Percentiles rank a stretch among this genome's conserved stretches.
phyloP scores from a whole-genome alignment of 2,113 vertebrate genomes.

The Coracopsis vasa region DNA sequence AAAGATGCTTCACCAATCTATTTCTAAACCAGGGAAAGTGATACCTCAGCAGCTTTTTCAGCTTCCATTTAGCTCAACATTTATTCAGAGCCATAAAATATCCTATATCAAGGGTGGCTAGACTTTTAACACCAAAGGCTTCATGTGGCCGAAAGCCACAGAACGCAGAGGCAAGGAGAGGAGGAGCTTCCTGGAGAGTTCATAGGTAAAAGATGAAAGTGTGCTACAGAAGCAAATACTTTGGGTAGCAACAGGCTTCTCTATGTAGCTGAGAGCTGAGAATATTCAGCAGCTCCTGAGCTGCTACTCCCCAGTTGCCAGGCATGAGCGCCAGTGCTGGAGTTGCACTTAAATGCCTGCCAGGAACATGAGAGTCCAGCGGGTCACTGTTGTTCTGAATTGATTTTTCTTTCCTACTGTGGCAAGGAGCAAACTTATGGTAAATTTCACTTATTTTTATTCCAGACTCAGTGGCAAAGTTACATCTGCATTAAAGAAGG shows the following conservation, averaged over 20 bases:
- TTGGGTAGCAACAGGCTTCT: background rate
- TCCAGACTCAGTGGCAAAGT: background rate
- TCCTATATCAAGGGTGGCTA: background rate
- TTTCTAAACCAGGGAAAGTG: background rate
- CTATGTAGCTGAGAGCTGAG: background rate
- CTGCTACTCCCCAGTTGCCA: background rate
- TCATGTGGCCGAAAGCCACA: background rate
- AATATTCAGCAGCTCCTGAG: background rate
- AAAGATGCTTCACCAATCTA: background rate
- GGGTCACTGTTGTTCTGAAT: background rate
- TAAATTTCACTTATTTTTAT: background rate
- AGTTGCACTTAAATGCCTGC: background rate
- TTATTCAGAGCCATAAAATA: background rate
- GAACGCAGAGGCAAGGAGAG: background rate
- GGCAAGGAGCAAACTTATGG: background rate
- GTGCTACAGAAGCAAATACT: background rate
- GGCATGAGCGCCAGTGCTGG: background rate
- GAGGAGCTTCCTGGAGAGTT: background rate
- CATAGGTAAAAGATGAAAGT: background rate
- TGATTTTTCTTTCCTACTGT: background rate
- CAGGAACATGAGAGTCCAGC: background rate
- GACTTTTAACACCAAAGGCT: background rate
- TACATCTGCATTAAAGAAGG: background rate
- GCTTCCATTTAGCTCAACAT: background rate
- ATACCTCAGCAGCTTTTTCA: background rate